Evolutionary conservation across 2,888 invertebrate species (phyloP), one percentile per base, ranked within the genome.

Genomic region (Chloromyia formosa): DNA sequence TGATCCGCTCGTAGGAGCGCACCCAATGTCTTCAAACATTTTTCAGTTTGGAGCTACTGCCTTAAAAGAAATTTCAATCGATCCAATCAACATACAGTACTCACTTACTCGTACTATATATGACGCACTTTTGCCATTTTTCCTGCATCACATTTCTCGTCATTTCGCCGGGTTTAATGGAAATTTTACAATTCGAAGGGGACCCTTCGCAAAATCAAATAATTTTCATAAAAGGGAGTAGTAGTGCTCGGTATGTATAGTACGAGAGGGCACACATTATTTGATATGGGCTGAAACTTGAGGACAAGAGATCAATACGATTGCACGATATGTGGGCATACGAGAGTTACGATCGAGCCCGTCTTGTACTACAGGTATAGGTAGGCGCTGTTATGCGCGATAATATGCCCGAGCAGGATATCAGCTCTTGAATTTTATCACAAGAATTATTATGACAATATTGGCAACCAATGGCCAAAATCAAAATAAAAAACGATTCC

Each of bases 321-420:
- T 58, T 58, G 56, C 12, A 62, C 40, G 7, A 49, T 60, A 71
- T 71, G 71, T 71, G 71, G 71, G 71, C 58, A 71, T 71, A 12
- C 58, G 71, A 71, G 71, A 71, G 56, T 42, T 71, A 56, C 71
- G 71, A 71, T 56, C 56, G 58, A 56, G 40, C 42, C 58, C 42
- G 35, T 40, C 71, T 71, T 71, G 58, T 40, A 56, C 12, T 56
- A 71, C 71, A 71, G 58, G 42, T 27, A 54, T 23, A 71, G 71
- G 71, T 71, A 71, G 71, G 71, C 71, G 71, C 71, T 40, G 56
- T 71, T n/a, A 20, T 7, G 7, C 35, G 22, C 66, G 58, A 71
- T 71, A 58, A 56, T 71, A 71, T 42, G 58, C 71, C 56, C 23
- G 53, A 27, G 53, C 54, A 71, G 56, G 58, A 71, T 71, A 58